Conservation (phyloP, 1,140 invertebrate species). For the Hyles vespertilio region DNA sequence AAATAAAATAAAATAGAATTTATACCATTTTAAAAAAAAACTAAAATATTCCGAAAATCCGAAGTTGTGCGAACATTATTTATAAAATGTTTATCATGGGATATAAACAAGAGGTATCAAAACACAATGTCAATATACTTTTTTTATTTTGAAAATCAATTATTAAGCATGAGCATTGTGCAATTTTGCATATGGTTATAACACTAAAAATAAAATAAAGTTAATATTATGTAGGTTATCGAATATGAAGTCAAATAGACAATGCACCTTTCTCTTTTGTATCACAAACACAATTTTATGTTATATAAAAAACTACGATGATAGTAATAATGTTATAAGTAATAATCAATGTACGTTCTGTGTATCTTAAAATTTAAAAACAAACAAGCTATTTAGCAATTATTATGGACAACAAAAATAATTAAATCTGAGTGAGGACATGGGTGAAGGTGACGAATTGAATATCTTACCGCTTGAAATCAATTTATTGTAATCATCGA, state of each 20-base stretch:
- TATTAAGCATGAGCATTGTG: neutral
- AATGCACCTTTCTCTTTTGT: slow-evolving; percentile 49
- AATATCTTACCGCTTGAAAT: slow-evolving; percentile 28
- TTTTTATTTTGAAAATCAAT: neutral
- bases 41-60: neutral
- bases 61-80: too few relatives aligned
- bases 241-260: slow-evolving; percentile 18
- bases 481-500: slow-evolving; percentile 27
- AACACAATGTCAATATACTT: neutral
- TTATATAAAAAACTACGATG: too few relatives aligned
- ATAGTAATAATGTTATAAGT: too few relatives aligned
- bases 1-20: neutral
- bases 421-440: slow-evolving; percentile 30
- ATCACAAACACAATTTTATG: slow-evolving; percentile 8
- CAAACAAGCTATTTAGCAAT: slow-evolving; percentile 16
- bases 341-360: too few relatives aligned
- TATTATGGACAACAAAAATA: slow-evolving; percentile 19
- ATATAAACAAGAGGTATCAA: too few relatives aligned
- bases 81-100: too few relatives aligned
- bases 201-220: neutral
- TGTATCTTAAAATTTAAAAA: slow-evolving; percentile 10
- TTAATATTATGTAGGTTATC: slow-evolving; percentile 42
- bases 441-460: slow-evolving; percentile 32
- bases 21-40: neutral
- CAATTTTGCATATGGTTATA: neutral